phyloP scores from a whole-genome alignment of 2,113 vertebrate species.

The Thamnaconus septentrionalis region DNA sequence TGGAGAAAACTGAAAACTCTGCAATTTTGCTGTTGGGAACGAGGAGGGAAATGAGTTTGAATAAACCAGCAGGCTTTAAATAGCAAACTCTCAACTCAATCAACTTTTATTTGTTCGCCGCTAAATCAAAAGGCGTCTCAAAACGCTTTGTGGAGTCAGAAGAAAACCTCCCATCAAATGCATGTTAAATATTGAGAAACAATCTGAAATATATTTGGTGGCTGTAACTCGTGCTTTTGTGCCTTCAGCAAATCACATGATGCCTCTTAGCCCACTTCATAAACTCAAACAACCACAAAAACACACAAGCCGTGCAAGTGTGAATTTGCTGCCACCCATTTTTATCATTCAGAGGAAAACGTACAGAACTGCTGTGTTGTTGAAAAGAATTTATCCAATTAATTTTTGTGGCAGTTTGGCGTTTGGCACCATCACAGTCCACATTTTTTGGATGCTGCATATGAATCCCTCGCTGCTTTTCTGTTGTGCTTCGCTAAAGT shows the following conservation, averaged over 20 bases:
- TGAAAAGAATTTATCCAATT: conserved; percentile 56
- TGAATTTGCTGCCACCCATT: conserved; percentile 20
- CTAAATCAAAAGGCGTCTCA: too few species aligned
- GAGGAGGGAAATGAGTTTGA: conserved; percentile 3
- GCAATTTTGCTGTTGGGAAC: conserved; percentile 7
- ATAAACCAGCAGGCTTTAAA: neutral
- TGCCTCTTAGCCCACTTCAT: neutral
- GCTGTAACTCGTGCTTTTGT: neutral
- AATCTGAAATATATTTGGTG: too few species aligned
- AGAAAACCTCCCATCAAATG: too few species aligned
- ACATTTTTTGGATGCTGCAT: conserved; percentile 41
- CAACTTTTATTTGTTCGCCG: too few species aligned
- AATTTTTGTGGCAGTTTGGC: conserved; percentile 43
- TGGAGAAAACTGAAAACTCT: conserved; percentile 7
- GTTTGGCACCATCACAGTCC: conserved; percentile 38
- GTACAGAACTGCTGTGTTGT: conserved; percentile 28
- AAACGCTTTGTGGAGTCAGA: too few species aligned
- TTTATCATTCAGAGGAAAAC: conserved; percentile 35
- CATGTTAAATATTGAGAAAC: too few species aligned
- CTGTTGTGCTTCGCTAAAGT: conserved; percentile 3
- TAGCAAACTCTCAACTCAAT: neutral
- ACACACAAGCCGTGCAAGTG: conserved; percentile 24
- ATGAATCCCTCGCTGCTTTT: neutral
- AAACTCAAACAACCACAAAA: neutral
- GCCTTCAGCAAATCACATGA: neutral